Conservation (phyloP, 2,888 invertebrate species). For the Venustoraphidia nigricollis region DNA sequence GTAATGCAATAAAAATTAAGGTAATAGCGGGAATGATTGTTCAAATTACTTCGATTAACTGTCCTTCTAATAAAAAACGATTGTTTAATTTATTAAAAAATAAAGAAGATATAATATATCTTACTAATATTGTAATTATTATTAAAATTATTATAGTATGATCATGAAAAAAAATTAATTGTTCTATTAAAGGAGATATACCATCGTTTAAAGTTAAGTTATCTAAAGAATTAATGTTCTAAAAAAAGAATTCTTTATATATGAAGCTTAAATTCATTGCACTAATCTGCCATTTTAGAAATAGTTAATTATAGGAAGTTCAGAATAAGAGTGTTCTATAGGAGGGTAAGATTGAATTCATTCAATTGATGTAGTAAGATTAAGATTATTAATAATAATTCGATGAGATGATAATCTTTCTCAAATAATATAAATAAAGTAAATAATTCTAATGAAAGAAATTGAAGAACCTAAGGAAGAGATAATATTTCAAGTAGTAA, state of each 20-base stretch:
- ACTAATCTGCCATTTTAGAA: conserved; percentile 47
- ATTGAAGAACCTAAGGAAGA: conserved; percentile 52
- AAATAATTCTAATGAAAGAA: conserved; percentile 39
- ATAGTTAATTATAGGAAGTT: conserved; percentile 38
- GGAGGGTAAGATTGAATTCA: conserved; percentile 41
- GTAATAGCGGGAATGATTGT: conserved; percentile 42
- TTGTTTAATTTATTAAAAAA: conserved; percentile 40
- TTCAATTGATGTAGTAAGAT: conserved; percentile 41
- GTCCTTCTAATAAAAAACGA: conserved; percentile 38
- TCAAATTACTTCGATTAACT: conserved; percentile 49
- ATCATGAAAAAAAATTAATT: conserved; percentile 48
- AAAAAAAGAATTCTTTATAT: conserved; percentile 44
- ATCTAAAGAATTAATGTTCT: no score
- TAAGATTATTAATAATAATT: conserved; percentile 31
- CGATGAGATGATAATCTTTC: conserved; percentile 39
- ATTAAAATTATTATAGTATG: conserved; percentile 42
- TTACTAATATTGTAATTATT: conserved; percentile 42
- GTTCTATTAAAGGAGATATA: conserved; percentile 46
- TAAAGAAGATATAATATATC: conserved; percentile 37
- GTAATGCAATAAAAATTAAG: conserved; percentile 44
- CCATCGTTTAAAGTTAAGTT: conserved; percentile 42
- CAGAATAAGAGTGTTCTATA: conserved; percentile 41
- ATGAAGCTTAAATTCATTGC: conserved; percentile 52
- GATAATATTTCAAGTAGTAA: conserved; percentile 47
- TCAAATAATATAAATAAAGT: conserved; percentile 45